Conservation (phyloP, 2,113 vertebrate genomes). For the Catharus minimus region DNA sequence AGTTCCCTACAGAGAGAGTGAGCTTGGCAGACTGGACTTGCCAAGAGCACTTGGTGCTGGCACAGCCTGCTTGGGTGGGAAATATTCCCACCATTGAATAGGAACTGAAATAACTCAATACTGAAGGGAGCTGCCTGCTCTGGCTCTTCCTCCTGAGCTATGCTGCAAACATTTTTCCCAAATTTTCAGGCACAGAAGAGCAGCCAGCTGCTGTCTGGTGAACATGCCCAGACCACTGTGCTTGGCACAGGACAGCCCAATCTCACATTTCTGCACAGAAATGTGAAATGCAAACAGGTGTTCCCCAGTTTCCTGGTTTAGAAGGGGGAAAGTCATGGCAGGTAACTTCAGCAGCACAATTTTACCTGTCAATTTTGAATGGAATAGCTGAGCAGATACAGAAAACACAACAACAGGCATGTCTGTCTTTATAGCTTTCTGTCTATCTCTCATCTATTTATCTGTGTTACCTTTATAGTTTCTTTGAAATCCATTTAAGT, state of each 20-base stretch:
- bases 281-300: not conserved
- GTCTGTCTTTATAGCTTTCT: not conserved
- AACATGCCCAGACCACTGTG: not conserved
- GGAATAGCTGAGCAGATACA: not conserved
- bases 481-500: not conserved
- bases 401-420: not conserved
- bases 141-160: not conserved
- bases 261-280: not conserved
- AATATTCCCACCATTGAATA: not conserved
- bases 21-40: not conserved
- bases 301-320: not conserved
- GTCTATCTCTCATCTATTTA: not conserved
- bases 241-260: not conserved
- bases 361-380: not conserved
- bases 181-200: not conserved
- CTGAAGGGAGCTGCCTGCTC: not conserved
- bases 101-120: not conserved
- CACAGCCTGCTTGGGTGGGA: not conserved
- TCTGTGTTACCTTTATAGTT: not conserved
- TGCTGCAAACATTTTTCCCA: not conserved
- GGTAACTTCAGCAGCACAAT: not conserved
- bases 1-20: fast-evolving
- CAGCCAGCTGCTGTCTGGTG: not conserved
- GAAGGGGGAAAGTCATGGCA: not conserved
- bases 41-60: not conserved